Base-by-base conservation (phyloP, 2,888 invertebrate genomes). In the Anoplius nigerrimus region DNA sequence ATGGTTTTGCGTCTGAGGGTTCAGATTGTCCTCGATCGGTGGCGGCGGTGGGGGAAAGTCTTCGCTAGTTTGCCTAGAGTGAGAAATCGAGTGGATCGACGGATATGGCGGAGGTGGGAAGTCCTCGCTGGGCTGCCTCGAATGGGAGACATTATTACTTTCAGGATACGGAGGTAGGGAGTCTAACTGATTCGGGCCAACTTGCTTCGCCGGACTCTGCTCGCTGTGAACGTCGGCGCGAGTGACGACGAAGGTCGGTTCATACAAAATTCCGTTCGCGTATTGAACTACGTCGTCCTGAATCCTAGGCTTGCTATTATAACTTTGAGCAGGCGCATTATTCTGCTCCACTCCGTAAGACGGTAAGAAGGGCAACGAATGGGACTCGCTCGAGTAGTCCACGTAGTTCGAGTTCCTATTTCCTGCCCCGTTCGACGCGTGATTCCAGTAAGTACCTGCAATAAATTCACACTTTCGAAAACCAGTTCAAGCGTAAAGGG, bases 11-110 rank as follows among this genome's bases (percentile, higher is more conserved):
- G 2, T 48, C 34, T 34, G 34, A 43, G 13, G 20, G 20, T 20
- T 42, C 21, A 46, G 21, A 21, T 92, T 92, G 71, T 94, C 89
- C 74, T 95, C 94, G 55, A 94, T 91, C 0, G 94, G 94, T 0
- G 95, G 94, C 0, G 96, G 96, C n/a, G 95, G 95, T 4, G 96
- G 96, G 56, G 96, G 96, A 82, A 97, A 96, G 81, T 97, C 96
- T 89, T 96, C 96, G 87, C 96, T 96, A 0, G 95, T 93, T 87
- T 96, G 96, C 56, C 96, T 90, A 1, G 96, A 96, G 87, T 96
- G 96, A 62, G 93, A 92, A 0, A 92, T 93, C 0, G 95, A 95
- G 76, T 92, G 92, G 77, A 93, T 91, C 81, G 94, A 94, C 0
- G 95, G 95, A 85, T 96, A 96, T 0, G 96, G 96, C 0, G 96